Base-by-base conservation (phyloP, 2,797 vertebrate genomes). In the Odontamblyopus rebecca region DNA sequence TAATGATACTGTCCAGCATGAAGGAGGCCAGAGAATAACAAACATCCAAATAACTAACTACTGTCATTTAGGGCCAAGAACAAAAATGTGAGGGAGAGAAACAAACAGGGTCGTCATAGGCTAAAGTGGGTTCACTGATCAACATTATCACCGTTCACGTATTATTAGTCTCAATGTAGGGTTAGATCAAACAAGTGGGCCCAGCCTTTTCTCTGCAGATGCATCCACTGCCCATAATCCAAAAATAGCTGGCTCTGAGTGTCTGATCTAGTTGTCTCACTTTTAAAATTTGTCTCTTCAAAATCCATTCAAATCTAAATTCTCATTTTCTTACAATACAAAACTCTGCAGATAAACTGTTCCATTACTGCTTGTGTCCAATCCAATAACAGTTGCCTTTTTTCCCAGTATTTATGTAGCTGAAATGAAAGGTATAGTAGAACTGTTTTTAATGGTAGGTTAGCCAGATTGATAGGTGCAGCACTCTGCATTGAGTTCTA, bases 1-100 rank as follows among this genome's bases (percentile, higher is more conserved):
- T 56, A 61, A 75, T 68, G 54, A 74, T 75, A 76, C 48, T 61
- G 35, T 50, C 15, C 32, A 76, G 69, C 26, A 61, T 69, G 48
- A 57, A 70, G 48, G 19, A 57, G 35, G 62, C n/a, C 16, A 48
- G 26, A 27, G 23, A 29, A 51, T 27, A 29, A 51, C 44, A 50
- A 51, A 44, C 1, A 13, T 48, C 61, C 5, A 11, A 62, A 38
- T 41, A 65, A 50, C 9, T 41, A 48, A 50, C 19, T 30, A 19
- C 44, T 8, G 16, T 66, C 18, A 66, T 66, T 66, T 66, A 29
- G 44, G 15, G 18, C 41, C 62, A 48, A 16, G 6, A 51, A 27
- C 38, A 23, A 50, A 50, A 23, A 5, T 50, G 26, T 32, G 5
- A n/a, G 8, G 29, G 7, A 23, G 61, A 63, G 61, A 44, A 62